phyloP scores from a whole-genome alignment of 1,140 invertebrate species.

The Brachionus angularis region DNA sequence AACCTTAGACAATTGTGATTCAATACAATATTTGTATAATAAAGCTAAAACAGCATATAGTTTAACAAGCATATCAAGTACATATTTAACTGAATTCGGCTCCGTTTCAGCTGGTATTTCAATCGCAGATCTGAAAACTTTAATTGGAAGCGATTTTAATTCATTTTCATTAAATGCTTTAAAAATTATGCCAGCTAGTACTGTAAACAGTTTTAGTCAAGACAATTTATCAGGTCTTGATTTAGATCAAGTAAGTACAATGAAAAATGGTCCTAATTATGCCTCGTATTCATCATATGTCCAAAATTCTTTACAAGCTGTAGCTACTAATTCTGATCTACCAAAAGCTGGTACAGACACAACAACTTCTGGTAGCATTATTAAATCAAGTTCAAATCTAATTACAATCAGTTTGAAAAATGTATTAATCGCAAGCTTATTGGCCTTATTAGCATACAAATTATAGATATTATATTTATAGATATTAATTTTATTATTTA shows the following conservation, averaged over 20 bases:
- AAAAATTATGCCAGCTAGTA: not conserved
- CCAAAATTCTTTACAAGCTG: too few species aligned
- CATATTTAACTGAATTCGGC: not conserved
- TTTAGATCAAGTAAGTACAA: not conserved
- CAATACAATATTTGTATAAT: not conserved
- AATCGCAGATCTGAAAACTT: not conserved
- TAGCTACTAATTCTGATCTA: too few species aligned
- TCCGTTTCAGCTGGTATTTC: not conserved
- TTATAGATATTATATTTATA: too few species aligned
- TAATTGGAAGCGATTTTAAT: not conserved
- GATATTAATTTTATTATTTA: too few species aligned
- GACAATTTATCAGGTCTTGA: not conserved
- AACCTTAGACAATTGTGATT: not conserved
- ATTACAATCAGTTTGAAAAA: too few species aligned
- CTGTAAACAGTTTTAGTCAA: not conserved
- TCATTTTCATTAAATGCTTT: not conserved
- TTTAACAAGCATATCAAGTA: not conserved
- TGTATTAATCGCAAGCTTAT: too few species aligned
- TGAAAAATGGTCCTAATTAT: not conserved
- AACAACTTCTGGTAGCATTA: too few species aligned
- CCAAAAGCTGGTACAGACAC: too few species aligned
- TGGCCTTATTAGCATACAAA: too few species aligned
- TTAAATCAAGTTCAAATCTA: too few species aligned
- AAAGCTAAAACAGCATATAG: conserved; percentile 1
- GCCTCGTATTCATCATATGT: too few species aligned